These are phyloP conservation scores for Lepilemur ruficaudatus DNA, from an alignment of 2,797 vertebrate genomes.

Conservation along the genomic window DNA sequence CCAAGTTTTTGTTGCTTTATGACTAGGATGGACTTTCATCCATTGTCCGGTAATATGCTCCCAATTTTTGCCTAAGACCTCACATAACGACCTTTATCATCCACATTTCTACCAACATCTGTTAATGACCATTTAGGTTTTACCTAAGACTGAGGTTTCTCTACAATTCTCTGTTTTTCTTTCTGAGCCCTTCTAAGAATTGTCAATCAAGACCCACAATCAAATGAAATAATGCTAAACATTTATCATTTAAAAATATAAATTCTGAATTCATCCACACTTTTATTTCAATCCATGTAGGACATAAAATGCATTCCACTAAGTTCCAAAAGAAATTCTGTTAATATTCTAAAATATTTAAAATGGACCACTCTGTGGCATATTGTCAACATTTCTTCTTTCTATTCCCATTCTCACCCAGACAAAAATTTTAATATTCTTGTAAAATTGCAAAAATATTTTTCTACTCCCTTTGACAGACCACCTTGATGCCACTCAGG, in stretches of 20 bases:
- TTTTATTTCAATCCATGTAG: not conserved
- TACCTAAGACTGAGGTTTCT: not conserved
- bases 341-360: not conserved
- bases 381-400: not conserved
- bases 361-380: not conserved
- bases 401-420: not conserved
- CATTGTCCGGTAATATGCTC: rapidly evolving
- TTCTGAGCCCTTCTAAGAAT: not conserved
- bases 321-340: not conserved
- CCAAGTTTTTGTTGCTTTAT: too few species aligned
- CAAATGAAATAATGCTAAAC: not conserved
- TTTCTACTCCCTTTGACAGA: too few species aligned
- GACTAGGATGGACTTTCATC: not conserved
- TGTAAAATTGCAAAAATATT: not conserved
- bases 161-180: not conserved
- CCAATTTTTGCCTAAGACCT: not conserved
- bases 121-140: not conserved
- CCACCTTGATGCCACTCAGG: not conserved
- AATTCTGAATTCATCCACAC: not conserved
- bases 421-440: not conserved
- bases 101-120: not conserved
- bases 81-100: not conserved
- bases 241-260: not conserved
- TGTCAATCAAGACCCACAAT: not conserved
- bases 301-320: not conserved